These are phyloP conservation scores for Napeogenes inachia DNA, from an alignment of 2,888 invertebrate species.

Conservation along the genomic window DNA sequence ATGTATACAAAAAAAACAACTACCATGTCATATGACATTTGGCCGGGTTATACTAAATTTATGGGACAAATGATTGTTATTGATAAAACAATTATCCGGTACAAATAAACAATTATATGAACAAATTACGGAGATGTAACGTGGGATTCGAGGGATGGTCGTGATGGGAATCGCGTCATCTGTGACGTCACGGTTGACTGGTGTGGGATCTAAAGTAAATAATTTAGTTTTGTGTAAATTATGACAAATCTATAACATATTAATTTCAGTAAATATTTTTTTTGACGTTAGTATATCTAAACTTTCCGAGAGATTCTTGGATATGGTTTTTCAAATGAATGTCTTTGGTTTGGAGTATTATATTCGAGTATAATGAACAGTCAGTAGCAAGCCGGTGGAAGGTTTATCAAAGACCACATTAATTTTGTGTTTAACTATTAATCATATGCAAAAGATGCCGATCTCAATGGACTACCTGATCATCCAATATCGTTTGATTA, in stretches of 20 bases:
- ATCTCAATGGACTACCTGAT: constrained; percentile 75
- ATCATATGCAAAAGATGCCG: constrained; percentile 66
- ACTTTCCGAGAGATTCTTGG: no score
- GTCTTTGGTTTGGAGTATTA: not conserved
- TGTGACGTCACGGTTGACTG: constrained; percentile 53
- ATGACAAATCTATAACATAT: not conserved
- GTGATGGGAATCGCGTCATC: constrained; percentile 71
- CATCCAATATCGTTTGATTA: constrained; percentile 73
- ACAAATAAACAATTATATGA: constrained; percentile 62
- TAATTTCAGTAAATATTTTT: not conserved
- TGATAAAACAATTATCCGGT: constrained; percentile 51
- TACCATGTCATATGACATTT: not conserved
- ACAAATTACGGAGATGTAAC: constrained; percentile 56
- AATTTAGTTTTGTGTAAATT: constrained; percentile 10
- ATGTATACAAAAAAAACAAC: no score
- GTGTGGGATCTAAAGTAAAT: constrained; percentile 46
- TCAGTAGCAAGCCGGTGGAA: constrained; percentile 44
- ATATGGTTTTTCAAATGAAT: no score
- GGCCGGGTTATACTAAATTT: constrained; percentile 39
- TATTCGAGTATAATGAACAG: constrained; percentile 28
- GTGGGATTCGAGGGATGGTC: constrained; percentile 58
- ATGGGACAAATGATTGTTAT: constrained; percentile 43
- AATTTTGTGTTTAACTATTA: constrained; percentile 64
- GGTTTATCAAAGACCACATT: constrained; percentile 48
- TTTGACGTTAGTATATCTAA: no score